Evolutionary conservation across 2,113 vertebrate genomes (phyloP), one percentile per base, ranked within the genome.

Genomic region (Glareola pratincola): DNA sequence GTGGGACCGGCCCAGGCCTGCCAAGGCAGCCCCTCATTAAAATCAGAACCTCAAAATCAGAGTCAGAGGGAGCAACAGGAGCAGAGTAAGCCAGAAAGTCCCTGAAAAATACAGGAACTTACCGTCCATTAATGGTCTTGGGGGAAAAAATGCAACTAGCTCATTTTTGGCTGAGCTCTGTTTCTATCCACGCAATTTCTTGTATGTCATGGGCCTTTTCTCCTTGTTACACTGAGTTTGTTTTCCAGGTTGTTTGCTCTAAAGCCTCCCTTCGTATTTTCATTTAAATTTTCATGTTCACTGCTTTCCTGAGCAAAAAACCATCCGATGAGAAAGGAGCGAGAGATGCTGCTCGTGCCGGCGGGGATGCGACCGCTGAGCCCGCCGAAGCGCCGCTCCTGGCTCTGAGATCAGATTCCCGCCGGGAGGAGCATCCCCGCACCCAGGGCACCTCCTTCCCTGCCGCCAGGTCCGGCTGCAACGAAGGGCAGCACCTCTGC

Each of bases 231-330:
- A 88, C 97, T 78, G 90, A 71, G 80, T 89, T 85, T 94, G 77
- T 92, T 97, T 91, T 95, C 87, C 92, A 86, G 11, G 95, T 95
- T 85, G 95, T 88, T 94, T 32, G 47, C 95, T 97, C 90, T 73
- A 74, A 97, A 97, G 69, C 82, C 88, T 94, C 84, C 63, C 83
- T 87, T 68, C 66, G 73, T 77, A 92, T 90, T 97, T 95, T 88
- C 56, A 72, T 96, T 97, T 86, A 87, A 76, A 96, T 96, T 92
- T 96, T 85, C 84, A 71, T 82, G 96, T 96, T 94, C 93, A 63
- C 73, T 91, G 85, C 92, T 53, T 87, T 75, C 82, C 56, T 9
- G 8, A 88, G 80, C n/a, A 37, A 39, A 50, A 85, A 43, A 6
- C 0, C 9, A 2, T 4, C 0, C 2, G 73, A 32, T 34, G 66